These are phyloP conservation scores for Penaeus japonicus DNA, from an alignment of 1,140 invertebrate species.

Conservation along the genomic window DNA sequence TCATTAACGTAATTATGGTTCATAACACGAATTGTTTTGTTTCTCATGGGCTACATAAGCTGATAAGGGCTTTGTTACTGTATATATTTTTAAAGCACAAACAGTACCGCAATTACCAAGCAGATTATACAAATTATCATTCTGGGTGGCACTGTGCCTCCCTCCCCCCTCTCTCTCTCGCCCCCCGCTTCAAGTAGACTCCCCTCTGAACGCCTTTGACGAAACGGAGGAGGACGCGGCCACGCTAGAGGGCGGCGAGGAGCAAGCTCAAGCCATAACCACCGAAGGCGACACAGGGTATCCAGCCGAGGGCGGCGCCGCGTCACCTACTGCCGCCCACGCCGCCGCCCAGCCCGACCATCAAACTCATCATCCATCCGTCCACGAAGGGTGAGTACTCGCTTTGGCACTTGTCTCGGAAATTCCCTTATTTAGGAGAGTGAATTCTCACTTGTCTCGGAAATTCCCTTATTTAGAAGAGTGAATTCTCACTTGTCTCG, in stretches of 20 bases:
- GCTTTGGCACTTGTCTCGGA: not conserved
- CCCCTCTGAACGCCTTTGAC: not conserved
- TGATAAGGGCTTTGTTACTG: no score
- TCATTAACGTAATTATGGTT: no score
- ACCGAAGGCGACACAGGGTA: not conserved
- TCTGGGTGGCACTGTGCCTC: no score
- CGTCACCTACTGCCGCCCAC: not conserved
- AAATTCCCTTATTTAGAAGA: no score
- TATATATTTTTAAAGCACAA: no score
- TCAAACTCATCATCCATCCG: not conserved
- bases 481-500: not conserved
- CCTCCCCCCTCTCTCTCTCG: no score
- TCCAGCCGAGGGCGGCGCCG: not conserved
- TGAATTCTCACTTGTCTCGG: not conserved
- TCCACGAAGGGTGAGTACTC: slow-evolving; percentile 22
- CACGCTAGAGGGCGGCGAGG: slow-evolving; percentile 42
- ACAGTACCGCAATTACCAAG: no score
- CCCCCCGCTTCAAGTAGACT: no score
- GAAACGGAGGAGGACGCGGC: slow-evolving; percentile 43
- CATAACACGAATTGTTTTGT: no score
- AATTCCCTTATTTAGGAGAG: no score
- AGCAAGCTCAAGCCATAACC: slow-evolving; percentile 34
- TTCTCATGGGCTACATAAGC: no score
- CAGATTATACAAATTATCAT: no score
- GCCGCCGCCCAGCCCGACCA: not conserved